Evolutionary conservation across 2,888 invertebrate genomes (phyloP).

Genomic region (Coleophora flavipennella): DNA sequence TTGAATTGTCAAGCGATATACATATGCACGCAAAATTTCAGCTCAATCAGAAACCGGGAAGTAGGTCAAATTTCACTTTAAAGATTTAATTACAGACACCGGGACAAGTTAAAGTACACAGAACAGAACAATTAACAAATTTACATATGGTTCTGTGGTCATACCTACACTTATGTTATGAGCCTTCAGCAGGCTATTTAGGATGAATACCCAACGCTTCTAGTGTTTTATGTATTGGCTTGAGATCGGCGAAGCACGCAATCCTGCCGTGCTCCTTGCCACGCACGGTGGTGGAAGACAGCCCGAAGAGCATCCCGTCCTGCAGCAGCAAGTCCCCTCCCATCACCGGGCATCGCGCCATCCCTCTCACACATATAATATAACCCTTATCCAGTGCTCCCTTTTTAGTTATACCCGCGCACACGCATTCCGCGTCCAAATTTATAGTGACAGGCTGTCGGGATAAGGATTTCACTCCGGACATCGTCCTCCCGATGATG

Average conservation of each 20-base stretch:
- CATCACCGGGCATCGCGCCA: constrained; percentile 41
- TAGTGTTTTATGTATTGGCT: background rate
- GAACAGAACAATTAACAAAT: too few relatives aligned
- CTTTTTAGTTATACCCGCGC: background rate
- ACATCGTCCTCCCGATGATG: constrained; percentile 42
- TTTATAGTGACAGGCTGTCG: constrained; percentile 30
- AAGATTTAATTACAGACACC: too few relatives aligned
- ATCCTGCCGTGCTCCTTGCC: constrained; percentile 25
- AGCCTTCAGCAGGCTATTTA: too few relatives aligned
- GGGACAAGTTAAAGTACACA: too few relatives aligned
- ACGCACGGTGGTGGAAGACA: constrained; percentile 40
- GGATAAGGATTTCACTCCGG: constrained; percentile 33
- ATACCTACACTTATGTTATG: too few relatives aligned
- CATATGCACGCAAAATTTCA: too few relatives aligned
- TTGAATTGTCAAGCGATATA: too few relatives aligned
- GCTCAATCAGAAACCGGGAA: too few relatives aligned
- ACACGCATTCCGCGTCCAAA: constrained; percentile 1
- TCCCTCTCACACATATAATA: constrained; percentile 40
- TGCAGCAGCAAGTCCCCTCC: constrained; percentile 53
- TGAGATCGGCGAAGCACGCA: constrained; percentile 31
- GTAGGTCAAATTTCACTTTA: too few relatives aligned
- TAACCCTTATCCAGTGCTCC: constrained; percentile 13
- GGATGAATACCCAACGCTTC: too few relatives aligned
- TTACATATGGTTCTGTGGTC: too few relatives aligned
- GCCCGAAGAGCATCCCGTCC: constrained; percentile 32